These are phyloP conservation scores for Oscheius sp. DNA, from an alignment of 2,888 invertebrate species.

Conservation along the genomic window DNA sequence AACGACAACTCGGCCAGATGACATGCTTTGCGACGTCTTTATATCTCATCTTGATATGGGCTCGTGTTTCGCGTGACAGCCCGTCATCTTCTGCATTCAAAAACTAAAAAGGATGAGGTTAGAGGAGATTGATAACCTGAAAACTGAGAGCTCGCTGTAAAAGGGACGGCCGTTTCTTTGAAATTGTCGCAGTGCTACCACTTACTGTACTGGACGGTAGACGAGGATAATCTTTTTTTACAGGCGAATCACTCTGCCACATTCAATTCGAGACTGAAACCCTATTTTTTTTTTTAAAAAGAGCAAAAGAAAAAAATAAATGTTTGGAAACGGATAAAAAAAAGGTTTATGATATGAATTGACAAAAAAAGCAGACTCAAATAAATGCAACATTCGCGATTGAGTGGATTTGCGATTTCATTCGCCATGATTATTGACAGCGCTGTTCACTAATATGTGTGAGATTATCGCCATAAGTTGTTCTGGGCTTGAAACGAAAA, in stretches of 20 bases:
- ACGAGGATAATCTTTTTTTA: not conserved
- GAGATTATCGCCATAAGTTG: too few relatives aligned
- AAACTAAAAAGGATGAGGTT: constrained; percentile 38
- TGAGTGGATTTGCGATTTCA: too few relatives aligned
- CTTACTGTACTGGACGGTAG: not conserved
- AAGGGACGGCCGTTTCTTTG: not conserved
- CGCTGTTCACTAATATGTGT: too few relatives aligned
- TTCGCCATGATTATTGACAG: too few relatives aligned
- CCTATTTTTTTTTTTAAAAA: not conserved
- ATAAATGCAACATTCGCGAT: too few relatives aligned
- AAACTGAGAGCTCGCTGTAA: constrained; percentile 28
- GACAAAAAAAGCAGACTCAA: too few relatives aligned
- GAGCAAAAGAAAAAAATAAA: not conserved
- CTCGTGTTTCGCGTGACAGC: constrained; percentile 40
- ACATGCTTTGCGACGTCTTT: constrained; percentile 53
- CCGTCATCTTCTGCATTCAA: constrained; percentile 39
- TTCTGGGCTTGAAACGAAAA: too few relatives aligned
- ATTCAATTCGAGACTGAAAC: not conserved
- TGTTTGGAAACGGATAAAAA: too few relatives aligned
- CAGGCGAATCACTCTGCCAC: constrained; percentile 26
- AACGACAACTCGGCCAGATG: constrained; percentile 52
- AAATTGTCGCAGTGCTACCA: constrained; percentile 1
- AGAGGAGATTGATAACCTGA: too few relatives aligned
- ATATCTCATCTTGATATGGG: constrained; percentile 54
- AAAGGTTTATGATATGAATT: too few relatives aligned